Conservation (phyloP, 2,113 vertebrate genomes). For the Trichechus manatus region DNA sequence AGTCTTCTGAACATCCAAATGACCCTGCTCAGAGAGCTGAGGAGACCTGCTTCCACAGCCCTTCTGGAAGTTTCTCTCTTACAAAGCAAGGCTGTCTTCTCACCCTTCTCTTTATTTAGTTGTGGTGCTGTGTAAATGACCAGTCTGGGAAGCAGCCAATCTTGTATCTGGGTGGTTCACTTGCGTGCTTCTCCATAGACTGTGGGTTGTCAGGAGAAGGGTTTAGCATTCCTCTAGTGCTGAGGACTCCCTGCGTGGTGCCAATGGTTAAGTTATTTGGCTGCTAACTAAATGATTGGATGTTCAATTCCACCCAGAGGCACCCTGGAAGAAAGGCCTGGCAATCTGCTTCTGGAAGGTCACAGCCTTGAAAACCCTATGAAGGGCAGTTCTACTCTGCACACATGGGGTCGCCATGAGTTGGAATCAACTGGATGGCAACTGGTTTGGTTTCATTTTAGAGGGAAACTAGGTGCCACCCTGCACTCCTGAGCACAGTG, state of each 20-base stretch:
- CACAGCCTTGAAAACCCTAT: no score
- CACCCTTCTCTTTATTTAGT: no score
- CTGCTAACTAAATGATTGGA: background rate
- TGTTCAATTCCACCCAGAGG: background rate
- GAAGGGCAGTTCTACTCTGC: background rate
- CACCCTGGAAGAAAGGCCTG: background rate
- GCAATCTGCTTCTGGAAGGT: background rate
- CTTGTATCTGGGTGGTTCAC: fast-evolving
- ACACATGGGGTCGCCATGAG: background rate
- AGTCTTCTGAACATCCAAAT: fast-evolving
- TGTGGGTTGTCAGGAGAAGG: background rate
- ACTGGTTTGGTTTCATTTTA: background rate
- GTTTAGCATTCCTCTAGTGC: background rate
- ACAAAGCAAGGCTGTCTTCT: fast-evolving
- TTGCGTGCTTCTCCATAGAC: fast-evolving
- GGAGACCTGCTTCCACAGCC: background rate
- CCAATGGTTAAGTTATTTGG: background rate
- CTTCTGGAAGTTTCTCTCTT: background rate
- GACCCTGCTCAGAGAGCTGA: fast-evolving
- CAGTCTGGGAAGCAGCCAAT: fast-evolving
- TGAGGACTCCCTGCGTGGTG: background rate
- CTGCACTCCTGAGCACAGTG: background rate
- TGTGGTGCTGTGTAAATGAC: fast-evolving
- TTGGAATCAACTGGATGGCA: background rate
- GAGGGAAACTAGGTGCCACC: background rate